A percentile compares a stretch with the other conserved stretches of the same genome.
Evolutionary conservation across 2,797 vertebrate genomes (phyloP).

Genomic region (Scarus forsteni): DNA sequence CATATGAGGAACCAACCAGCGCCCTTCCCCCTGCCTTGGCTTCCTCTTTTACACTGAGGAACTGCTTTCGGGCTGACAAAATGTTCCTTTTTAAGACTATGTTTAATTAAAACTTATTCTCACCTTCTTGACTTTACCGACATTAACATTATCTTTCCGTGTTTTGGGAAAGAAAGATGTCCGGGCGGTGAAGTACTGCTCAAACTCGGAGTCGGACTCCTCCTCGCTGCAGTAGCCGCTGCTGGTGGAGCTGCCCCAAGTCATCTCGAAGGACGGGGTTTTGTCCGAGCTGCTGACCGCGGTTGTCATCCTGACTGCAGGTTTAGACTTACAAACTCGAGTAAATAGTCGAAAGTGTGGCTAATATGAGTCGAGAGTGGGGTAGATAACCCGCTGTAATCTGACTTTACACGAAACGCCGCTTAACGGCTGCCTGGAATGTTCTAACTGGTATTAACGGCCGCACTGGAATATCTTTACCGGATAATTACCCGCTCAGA

Average conservation of each 20-base stretch:
- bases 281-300: conserved; percentile 60
- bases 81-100: neutral
- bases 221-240: conserved; percentile 97
- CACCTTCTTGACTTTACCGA: conserved; percentile 68
- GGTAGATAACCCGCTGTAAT: neutral
- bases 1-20: neutral
- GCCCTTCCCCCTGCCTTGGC: neutral
- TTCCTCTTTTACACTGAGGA: conserved; percentile 17
- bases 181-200: conserved; percentile 95
- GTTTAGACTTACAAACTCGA: neutral
- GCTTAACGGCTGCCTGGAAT: neutral
- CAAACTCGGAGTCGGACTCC: conserved; percentile 92
- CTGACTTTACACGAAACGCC: neutral
- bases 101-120: conserved; percentile 26
- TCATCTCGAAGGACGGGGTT: conserved; percentile 88
- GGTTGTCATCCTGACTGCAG: conserved; percentile 48
- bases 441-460: neutral
- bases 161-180: conserved; percentile 90
- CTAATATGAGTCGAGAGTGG: neutral
- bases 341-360: neutral
- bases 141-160: conserved; percentile 56
- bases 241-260: conserved; percentile 94
- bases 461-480: neutral
- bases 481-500: neutral
- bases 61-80: neutral